A percentile compares a stretch with the other conserved stretches of the same genome.
These are phyloP conservation scores for Carapus acus DNA, from an alignment of 2,797 vertebrate genomes.

Conservation along the genomic window DNA sequence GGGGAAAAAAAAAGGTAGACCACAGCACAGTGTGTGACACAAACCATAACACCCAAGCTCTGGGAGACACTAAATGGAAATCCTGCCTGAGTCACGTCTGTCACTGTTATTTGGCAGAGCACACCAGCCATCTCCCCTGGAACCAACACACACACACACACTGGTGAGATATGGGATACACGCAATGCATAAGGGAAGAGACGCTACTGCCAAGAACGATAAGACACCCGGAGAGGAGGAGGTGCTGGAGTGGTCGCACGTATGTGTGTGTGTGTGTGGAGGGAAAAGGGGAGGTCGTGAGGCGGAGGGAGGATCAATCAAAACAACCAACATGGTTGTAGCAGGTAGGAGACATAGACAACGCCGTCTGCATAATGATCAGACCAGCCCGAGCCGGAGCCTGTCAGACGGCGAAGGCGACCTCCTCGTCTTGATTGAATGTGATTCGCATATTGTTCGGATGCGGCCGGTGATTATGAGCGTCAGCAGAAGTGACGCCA, in stretches of 20 bases:
- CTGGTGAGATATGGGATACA: not conserved
- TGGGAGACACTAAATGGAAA: not conserved
- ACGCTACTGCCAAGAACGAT: constrained; percentile 1
- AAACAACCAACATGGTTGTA: not conserved
- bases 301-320: constrained; percentile 1
- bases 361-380: not conserved
- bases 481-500: not conserved
- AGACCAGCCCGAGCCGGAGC: constrained; percentile 7
- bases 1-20: too few species aligned
- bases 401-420: constrained; percentile 3
- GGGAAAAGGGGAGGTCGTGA: not conserved
- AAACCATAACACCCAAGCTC: not conserved
- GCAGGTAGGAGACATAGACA: not conserved
- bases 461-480: constrained; percentile 1
- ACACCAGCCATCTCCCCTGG: not conserved
- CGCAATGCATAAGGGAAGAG: not conserved
- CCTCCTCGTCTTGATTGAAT: constrained; percentile 6
- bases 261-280: too few species aligned
- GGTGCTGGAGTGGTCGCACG: not conserved
- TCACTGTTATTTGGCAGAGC: not conserved
- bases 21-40: not conserved
- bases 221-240: constrained; percentile 1
- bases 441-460: not conserved
- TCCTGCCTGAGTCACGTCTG: not conserved
- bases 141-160: not conserved